Evolutionary conservation across 1,140 invertebrate species (phyloP).

Genomic region (Rhopalosiphum padi): DNA sequence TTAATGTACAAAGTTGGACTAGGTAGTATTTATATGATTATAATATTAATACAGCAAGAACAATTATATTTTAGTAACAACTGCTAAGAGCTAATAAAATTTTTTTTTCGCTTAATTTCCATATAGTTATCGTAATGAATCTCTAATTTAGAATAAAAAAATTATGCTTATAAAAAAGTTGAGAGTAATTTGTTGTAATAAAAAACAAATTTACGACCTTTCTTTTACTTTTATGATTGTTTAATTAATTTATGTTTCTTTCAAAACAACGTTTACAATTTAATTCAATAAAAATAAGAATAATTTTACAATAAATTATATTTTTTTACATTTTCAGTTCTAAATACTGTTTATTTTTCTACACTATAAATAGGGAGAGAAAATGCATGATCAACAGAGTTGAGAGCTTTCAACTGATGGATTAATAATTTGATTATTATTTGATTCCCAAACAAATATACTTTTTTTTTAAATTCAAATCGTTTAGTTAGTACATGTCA

Average conservation of each 20-base stretch:
- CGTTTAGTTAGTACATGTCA: neutral
- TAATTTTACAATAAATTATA: conserved; percentile 6
- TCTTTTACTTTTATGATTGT: neutral
- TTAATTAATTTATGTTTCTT: conserved; percentile 20
- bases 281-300: conserved; percentile 4
- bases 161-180: neutral
- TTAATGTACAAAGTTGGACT: neutral
- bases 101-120: neutral
- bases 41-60: neutral
- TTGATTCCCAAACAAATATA: neutral
- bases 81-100: neutral
- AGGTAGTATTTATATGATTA: neutral
- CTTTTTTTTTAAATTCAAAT: neutral
- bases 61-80: neutral
- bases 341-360: neutral
- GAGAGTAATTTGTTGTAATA: neutral
- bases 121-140: conserved; percentile 18
- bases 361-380: neutral
- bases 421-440: neutral
- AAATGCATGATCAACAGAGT: neutral
- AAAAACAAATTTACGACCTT: conserved; percentile 1
- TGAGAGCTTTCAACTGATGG: neutral
- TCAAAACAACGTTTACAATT: neutral
- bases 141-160: conserved; percentile 1
- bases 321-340: neutral